phyloP scores from a whole-genome alignment of 2,888 invertebrate species.

The Xestia ashworthii region DNA sequence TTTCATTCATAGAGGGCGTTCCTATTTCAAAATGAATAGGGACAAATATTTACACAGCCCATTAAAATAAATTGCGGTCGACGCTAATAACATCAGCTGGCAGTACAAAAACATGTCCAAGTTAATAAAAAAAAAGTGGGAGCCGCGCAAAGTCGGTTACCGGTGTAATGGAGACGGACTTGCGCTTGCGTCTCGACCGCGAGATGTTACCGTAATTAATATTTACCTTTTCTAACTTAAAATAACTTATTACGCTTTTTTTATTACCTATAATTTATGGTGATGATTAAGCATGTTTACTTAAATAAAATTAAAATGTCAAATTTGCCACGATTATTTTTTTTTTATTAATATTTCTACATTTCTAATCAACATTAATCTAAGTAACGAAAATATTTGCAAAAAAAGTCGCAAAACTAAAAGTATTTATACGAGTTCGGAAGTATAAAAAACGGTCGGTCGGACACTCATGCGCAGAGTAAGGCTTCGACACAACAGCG shows the following conservation, averaged over 20 bases:
- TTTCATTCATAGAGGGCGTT: conserved; percentile 61
- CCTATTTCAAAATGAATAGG: conserved; percentile 66
- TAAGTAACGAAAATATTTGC: neutral
- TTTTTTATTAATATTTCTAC: neutral
- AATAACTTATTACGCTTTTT: conserved; percentile 21
- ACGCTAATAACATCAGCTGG: conserved; percentile 76
- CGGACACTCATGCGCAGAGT: conserved; percentile 65
- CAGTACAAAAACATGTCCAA: conserved; percentile 75
- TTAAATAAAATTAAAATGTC: neutral
- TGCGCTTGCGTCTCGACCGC: conserved; percentile 22
- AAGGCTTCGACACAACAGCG: conserved; percentile 80
- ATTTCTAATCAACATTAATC: conserved; percentile 2
- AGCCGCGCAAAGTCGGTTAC: conserved; percentile 54
- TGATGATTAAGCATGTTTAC: neutral
- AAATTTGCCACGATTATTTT: neutral
- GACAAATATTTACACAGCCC: conserved; percentile 75
- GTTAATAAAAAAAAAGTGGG: conserved; percentile 61
- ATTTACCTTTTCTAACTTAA: conserved; percentile 32
- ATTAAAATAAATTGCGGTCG: conserved; percentile 77
- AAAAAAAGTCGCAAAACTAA: conserved; percentile 29
- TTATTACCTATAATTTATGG: conserved; percentile 2
- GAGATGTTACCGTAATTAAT: conserved; percentile 52
- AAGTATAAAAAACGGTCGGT: conserved; percentile 61
- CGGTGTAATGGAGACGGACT: conserved; percentile 61
- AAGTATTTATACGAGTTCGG: conserved; percentile 58